phyloP scores from a whole-genome alignment of 2,888 invertebrate genomes.

The Altica lythri region DNA sequence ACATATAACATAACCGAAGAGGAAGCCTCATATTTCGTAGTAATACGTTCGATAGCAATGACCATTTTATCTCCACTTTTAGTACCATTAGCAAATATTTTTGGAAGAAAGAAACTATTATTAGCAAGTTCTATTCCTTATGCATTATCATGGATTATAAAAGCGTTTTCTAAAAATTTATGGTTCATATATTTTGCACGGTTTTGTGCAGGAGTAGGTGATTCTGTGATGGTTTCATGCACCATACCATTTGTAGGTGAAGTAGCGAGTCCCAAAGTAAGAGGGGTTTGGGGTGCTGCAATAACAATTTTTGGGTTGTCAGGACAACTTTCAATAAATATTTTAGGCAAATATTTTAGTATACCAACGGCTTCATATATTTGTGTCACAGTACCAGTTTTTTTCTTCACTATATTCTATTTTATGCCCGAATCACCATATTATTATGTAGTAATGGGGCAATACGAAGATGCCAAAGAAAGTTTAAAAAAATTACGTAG shows the following conservation, averaged over 20 bases:
- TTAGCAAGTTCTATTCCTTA: neutral
- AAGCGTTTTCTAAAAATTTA: neutral
- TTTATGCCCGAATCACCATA: constrained; percentile 65
- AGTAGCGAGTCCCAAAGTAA: constrained; percentile 44
- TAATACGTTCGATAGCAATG: neutral
- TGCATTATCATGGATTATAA: neutral
- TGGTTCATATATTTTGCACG: neutral
- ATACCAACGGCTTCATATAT: constrained; percentile 61
- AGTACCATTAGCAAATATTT: neutral
- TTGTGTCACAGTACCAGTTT: constrained; percentile 63
- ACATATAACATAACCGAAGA: neutral
- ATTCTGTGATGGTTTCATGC: constrained; percentile 33
- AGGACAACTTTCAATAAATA: constrained; percentile 51
- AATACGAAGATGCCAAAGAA: constrained; percentile 37
- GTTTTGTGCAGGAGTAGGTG: neutral
- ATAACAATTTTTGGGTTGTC: constrained; percentile 40
- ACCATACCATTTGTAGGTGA: constrained; percentile 47
- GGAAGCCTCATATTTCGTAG: neutral
- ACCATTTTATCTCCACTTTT: neutral
- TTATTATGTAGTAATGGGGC: constrained; percentile 42
- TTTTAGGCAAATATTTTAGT: constrained; percentile 63
- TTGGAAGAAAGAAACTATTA: neutral
- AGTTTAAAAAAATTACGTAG: constrained; percentile 40
- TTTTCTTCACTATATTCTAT: constrained; percentile 61
- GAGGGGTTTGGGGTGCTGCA: constrained; percentile 48